Percentiles rank a stretch among this genome's conserved stretches.
These are phyloP conservation scores for Syngnathoides biaculeatus DNA, from an alignment of 2,113 vertebrate genomes.

Conservation along the genomic window DNA sequence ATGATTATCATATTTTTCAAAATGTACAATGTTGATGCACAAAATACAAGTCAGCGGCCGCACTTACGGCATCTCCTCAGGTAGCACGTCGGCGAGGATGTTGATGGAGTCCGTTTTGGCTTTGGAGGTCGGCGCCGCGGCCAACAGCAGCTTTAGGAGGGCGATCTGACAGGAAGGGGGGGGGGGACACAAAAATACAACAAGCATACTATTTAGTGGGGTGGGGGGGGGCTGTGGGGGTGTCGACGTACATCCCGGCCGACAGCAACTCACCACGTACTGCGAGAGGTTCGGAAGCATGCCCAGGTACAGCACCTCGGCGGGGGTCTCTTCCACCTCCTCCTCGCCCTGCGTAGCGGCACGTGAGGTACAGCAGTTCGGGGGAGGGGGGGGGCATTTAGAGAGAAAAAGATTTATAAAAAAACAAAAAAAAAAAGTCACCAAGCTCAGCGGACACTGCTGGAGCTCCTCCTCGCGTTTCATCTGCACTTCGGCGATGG, in stretches of 20 bases:
- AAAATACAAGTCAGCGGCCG: background rate
- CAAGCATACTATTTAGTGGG: background rate
- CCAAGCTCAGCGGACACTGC: conserved; percentile 92
- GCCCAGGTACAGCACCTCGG: conserved; percentile 86
- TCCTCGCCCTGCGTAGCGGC: conserved; percentile 82
- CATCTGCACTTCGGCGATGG: conserved; percentile 92
- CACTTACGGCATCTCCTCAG: conserved; percentile 97
- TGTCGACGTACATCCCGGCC: no score
- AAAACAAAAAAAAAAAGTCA: no score
- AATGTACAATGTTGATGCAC: no score
- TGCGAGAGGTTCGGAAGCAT: conserved; percentile 94
- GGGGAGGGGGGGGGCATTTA: background rate
- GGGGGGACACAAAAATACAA: conserved; percentile 12
- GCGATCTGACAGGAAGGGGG: no score
- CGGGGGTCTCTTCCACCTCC: conserved; percentile 85
- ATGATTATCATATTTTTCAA: no score
- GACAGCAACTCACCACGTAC: conserved; percentile 83
- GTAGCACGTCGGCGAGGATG: conserved; percentile 91
- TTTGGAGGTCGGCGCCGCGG: conserved; percentile 96
- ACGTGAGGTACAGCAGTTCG: background rate
- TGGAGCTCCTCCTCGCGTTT: conserved; percentile 90
- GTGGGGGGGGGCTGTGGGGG: no score
- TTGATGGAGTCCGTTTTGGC: conserved; percentile 98
- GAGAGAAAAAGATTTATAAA: background rate
- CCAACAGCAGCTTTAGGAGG: conserved; percentile 90